Evolutionary conservation across 1,140 invertebrate species (phyloP), one percentile per base, ranked within the genome.

Genomic region (Saccostrea cuccullata): DNA sequence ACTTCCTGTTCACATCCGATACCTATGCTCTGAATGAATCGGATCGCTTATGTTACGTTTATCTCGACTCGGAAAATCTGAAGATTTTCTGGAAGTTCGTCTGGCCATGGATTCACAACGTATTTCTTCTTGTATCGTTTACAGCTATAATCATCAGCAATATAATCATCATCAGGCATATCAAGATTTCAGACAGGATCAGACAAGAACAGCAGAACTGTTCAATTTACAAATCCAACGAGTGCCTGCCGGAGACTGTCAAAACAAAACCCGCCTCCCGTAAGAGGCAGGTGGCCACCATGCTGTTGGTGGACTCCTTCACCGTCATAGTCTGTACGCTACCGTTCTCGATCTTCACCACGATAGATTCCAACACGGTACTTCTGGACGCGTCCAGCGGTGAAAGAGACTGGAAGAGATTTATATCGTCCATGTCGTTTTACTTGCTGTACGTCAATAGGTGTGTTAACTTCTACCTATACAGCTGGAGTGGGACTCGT

Each of bases 361-460:
- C 90, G 0, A 40, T 93, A 0, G 87, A 84, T 13, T 84, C 87
- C 3, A 73, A 90, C 36, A 64, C 89, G 1, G 20, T 36, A 3
- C 84, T 91, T 73, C 60, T 89, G 11, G 70, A 86, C 17, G 83
- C 84, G n/a, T 82, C 60, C 11, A 26, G 77, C 9, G 11, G 86
- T 36, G 86, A 90, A 40, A 55, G 40, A 17, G 89, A 86, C 8
- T 82, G 87, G 2, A 89, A 89, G 40, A 90, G 91, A 56, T 85
- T 94, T 11, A 85, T 91, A 8, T 91, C 89, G 26, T 89, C 91
- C 2, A 73, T 92, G 8, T 84, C 87, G n/a, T 93, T 94, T 84
- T 93, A 92, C 73, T 86, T 94, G 2, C 89, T 93, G 5, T 94
- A 94, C 73, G 89, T 93, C 20, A 94, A 94, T 89, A 89, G 92